Percentiles rank a stretch among this genome's conserved stretches.
Evolutionary conservation across 2,797 vertebrate genomes (phyloP).

Genomic region (Chrysocyon brachyurus): DNA sequence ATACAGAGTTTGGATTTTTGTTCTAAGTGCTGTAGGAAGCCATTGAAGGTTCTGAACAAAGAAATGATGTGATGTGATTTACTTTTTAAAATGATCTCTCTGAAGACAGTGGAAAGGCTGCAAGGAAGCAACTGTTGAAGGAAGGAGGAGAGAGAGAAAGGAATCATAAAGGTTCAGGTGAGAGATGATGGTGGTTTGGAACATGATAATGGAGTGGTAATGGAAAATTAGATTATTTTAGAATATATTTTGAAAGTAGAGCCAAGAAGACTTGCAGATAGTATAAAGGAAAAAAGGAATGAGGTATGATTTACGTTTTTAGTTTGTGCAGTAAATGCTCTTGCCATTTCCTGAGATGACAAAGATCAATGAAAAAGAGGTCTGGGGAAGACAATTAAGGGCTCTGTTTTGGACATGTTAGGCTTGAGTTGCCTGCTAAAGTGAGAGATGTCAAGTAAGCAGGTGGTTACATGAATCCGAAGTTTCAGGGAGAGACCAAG

Average conservation of each 20-base stretch:
- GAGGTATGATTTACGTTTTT: conserved; percentile 27
- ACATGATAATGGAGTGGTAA: neutral
- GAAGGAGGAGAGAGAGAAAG: neutral
- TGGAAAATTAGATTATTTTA: conserved; percentile 38
- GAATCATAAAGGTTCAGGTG: conserved; percentile 2
- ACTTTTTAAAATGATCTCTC: conserved; percentile 9
- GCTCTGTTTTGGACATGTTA: conserved; percentile 44
- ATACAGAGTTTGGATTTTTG: conserved; percentile 12
- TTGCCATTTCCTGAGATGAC: conserved; percentile 5
- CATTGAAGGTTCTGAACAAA: neutral
- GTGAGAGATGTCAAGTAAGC: conserved; percentile 14
- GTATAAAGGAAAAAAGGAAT: conserved; percentile 30
- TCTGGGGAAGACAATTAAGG: conserved; percentile 27
- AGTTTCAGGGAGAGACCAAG: neutral
- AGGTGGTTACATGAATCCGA: neutral
- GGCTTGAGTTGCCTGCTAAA: conserved; percentile 56
- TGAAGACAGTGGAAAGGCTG: conserved; percentile 29
- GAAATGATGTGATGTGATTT: neutral
- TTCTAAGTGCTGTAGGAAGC: conserved; percentile 13
- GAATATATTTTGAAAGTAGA: conserved; percentile 52
- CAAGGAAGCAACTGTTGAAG: neutral
- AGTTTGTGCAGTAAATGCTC: neutral
- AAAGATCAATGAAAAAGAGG: conserved; percentile 32
- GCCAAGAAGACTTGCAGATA: neutral
- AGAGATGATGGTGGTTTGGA: conserved; percentile 4